These are phyloP conservation scores for Damaliscus lunatus DNA, from an alignment of 2,113 vertebrate species.

Conservation along the genomic window DNA sequence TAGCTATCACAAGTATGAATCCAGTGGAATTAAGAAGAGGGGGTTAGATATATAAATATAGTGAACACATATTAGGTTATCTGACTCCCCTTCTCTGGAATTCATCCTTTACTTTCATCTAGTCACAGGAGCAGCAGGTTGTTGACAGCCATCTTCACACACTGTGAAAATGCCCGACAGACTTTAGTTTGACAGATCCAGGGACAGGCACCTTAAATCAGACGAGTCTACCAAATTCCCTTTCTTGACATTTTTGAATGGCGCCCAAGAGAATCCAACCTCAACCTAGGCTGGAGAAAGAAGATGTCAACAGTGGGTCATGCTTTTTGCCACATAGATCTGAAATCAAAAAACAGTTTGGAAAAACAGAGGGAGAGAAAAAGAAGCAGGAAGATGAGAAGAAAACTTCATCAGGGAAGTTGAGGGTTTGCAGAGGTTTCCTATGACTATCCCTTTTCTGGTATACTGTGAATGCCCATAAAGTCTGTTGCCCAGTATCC, in stretches of 20 bases:
- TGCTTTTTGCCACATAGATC: background rate
- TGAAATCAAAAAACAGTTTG: background rate
- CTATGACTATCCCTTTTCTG: background rate
- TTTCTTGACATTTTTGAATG: background rate
- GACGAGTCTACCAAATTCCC: background rate
- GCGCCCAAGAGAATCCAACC: background rate
- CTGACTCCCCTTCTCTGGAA: background rate
- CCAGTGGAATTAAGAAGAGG: background rate
- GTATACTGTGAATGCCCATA: background rate
- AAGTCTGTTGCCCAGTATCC: background rate
- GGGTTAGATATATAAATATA: background rate
- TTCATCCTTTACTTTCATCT: background rate
- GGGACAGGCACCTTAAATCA: background rate
- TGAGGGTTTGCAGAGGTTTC: background rate
- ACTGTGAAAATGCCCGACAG: background rate
- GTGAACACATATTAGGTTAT: background rate
- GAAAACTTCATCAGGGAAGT: background rate
- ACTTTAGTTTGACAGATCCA: background rate
- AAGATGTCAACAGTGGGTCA: background rate
- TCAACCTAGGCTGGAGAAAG: background rate
- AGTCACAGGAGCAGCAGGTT: background rate
- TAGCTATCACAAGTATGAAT: background rate
- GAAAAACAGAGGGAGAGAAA: background rate
- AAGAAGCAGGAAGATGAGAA: background rate
- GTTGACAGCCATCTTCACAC: background rate